Evolutionary conservation across 2,113 vertebrate genomes (phyloP).

Genomic region (Pachyramphus minor): DNA sequence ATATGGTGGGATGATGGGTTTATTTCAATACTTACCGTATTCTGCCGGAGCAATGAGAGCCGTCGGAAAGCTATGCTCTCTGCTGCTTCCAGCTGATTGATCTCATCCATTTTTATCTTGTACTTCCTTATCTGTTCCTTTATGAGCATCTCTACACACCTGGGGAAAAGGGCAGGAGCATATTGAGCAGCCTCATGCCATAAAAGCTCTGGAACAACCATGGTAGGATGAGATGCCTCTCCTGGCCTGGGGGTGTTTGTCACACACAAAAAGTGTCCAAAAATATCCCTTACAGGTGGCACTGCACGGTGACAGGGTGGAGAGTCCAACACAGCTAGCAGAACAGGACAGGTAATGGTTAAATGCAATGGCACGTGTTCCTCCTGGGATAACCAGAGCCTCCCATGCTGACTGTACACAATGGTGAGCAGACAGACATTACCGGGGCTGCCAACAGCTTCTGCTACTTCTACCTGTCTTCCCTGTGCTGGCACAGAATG

Average conservation of each 20-base stretch:
- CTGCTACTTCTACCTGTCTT: not conserved
- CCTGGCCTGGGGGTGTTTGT: not conserved
- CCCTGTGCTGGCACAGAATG: not conserved
- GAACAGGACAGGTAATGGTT: not conserved
- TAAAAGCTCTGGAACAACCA: not conserved
- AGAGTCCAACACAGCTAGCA: not conserved
- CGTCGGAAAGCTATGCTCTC: slow-evolving; percentile 87
- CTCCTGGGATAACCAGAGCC: not conserved
- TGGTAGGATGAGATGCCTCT: not conserved
- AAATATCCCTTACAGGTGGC: not conserved
- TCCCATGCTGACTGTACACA: not conserved
- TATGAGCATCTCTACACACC: slow-evolving; percentile 95
- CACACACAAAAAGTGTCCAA: not conserved
- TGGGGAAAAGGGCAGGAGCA: slow-evolving; percentile 30
- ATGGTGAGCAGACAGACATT: not conserved
- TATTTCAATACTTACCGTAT: slow-evolving; percentile 74
- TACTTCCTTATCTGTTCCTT: slow-evolving; percentile 92
- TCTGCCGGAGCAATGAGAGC: slow-evolving; percentile 87
- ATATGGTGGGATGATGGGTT: not conserved
- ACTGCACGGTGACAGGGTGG: not conserved
- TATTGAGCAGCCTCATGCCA: not conserved
- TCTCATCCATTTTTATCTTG: slow-evolving; percentile 94
- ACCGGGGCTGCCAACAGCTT: not conserved
- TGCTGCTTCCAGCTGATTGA: slow-evolving; percentile 90
- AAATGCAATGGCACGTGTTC: not conserved